These are phyloP conservation scores for Tetrapedia diversipes DNA, from an alignment of 2,888 invertebrate species.

Conservation along the genomic window DNA sequence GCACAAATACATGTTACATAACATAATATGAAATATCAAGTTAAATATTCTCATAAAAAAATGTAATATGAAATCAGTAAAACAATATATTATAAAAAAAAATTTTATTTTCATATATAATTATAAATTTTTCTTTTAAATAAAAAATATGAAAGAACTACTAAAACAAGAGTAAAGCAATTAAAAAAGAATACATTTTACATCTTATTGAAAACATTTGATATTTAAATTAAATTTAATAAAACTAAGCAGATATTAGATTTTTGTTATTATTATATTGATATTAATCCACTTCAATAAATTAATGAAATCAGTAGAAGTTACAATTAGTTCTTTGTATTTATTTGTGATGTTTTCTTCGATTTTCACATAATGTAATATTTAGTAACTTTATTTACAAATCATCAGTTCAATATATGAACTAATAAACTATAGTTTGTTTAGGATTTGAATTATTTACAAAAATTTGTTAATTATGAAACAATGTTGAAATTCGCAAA, in stretches of 20 bases:
- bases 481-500: conserved; percentile 63
- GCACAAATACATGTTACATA: neutral
- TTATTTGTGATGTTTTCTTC: conserved; percentile 67
- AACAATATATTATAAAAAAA: conserved; percentile 2
- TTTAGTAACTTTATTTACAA: conserved; percentile 81
- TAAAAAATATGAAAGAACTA: conserved; percentile 2
- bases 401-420: conserved; percentile 74
- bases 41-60: neutral
- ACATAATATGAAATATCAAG: no score
- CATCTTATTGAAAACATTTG: neutral
- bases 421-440: conserved; percentile 74
- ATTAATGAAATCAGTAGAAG: conserved; percentile 52
- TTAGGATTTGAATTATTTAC: conserved; percentile 76
- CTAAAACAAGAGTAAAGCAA: neutral
- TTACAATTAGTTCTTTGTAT: conserved; percentile 64
- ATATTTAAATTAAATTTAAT: conserved; percentile 6
- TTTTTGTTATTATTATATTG: conserved; percentile 20
- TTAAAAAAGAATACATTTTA: conserved; percentile 1
- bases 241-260: conserved; percentile 9
- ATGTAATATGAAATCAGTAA: conserved; percentile 5
- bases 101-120: neutral
- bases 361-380: conserved; percentile 76
- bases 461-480: conserved; percentile 71
- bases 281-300: conserved; percentile 27
- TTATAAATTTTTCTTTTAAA: neutral